phyloP scores from a whole-genome alignment of 2,797 vertebrate genomes.

The Notamacropus eugenii region DNA sequence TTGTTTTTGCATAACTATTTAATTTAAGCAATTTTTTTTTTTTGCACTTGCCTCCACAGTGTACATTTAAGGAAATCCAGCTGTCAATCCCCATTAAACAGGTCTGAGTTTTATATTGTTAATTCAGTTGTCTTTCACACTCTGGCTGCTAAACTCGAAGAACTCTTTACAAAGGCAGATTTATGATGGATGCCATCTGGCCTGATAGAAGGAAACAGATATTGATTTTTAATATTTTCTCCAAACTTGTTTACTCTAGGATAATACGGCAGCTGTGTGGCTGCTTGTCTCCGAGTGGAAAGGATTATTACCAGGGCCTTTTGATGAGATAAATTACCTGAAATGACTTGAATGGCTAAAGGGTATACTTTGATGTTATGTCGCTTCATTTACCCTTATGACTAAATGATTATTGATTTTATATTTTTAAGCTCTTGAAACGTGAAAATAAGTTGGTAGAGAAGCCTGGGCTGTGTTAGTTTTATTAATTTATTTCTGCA shows the following conservation, averaged over 20 bases:
- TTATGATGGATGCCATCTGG: conserved; percentile 92
- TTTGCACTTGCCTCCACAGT: conserved; percentile 75
- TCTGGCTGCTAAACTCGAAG: conserved; percentile 82
- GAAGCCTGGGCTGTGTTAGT: conserved; percentile 88
- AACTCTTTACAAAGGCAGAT: conserved; percentile 88
- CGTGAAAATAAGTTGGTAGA: conserved; percentile 91
- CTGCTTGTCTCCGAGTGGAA: conserved; percentile 88
- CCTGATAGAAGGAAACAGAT: conserved; percentile 93
- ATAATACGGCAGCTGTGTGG: conserved; percentile 89
- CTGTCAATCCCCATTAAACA: conserved; percentile 77
- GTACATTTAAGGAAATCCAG: conserved; percentile 81
- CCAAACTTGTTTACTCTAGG: conserved; percentile 92
- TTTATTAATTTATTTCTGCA: conserved; percentile 93
- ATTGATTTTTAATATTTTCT: conserved; percentile 96
- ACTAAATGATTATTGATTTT: conserved; percentile 98
- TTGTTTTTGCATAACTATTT: conserved; percentile 78
- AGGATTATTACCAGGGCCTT: conserved; percentile 91
- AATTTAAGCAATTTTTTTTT: conserved; percentile 81
- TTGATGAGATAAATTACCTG: conserved; percentile 92
- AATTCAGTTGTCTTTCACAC: conserved; percentile 84
- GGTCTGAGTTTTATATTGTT: conserved; percentile 74
- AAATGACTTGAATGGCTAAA: conserved; percentile 91
- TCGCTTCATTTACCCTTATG: conserved; percentile 94
- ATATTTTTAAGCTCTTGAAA: conserved; percentile 92
- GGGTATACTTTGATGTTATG: conserved; percentile 93